Base-by-base conservation (phyloP, 2,888 invertebrate genomes). In the Plemyria rubiginata region DNA sequence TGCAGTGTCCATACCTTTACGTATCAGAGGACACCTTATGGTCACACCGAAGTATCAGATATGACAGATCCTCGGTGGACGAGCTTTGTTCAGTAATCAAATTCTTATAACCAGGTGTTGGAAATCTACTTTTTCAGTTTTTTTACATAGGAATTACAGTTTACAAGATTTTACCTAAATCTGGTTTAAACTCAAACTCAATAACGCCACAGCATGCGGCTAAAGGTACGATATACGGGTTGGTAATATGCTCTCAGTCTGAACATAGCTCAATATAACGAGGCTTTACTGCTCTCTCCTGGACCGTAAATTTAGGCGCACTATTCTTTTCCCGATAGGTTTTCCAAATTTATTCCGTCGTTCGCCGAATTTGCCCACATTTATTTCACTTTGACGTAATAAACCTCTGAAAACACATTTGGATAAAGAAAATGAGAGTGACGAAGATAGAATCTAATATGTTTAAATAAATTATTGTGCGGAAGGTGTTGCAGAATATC, bases 261-360 rank as follows among this genome's bases (percentile, higher is more conserved):
- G 84, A 82, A 83, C 86, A 86, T 90, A 85, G 87, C 82, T 90
- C 89, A 90, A 81, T 73, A 78, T 90, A 92, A 91, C 89, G 88
- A 91, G 88, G 80, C 82, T 88, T 90, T 90, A 90, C 86, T 80
- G 86, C 80, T 81, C 90, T 85, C 87, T 80, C 74, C 73, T 72
- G 82, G 80, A 82, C 86, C 86, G 86, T 91, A 91, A 91, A 90
- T 92, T 86, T 82, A 79, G 82, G 76, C 83, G 76, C 85, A 86
- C 90, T 87, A 90, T 91, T 89, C 90, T 88, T 90, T 87, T 79
- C 82, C 84, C 86, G 79, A 86, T 86, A 87, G 87, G 84, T 83
- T 87, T 84, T 81, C 79, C 76, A 85, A 88, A 90, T 88, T 85
- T 90, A 90, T 90, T 86, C 85, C 78, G 75, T 78, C 79, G 76